A percentile compares a stretch with the other conserved stretches of the same genome.
Conservation (phyloP, 2,113 vertebrate species). For the Edolisoma coerulescens region DNA sequence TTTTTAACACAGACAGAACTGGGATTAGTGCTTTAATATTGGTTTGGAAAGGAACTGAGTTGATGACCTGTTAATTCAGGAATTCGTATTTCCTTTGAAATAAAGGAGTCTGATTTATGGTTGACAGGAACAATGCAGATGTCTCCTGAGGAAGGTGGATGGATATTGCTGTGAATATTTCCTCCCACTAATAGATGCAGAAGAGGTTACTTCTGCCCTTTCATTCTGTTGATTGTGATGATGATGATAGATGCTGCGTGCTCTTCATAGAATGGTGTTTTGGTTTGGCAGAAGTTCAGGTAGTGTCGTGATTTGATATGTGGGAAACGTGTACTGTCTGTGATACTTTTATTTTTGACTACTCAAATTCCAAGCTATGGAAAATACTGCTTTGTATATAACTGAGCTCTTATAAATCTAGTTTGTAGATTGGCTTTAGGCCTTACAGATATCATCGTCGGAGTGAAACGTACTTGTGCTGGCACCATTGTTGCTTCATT, state of each 20-base stretch:
- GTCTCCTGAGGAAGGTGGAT: not conserved
- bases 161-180: not conserved
- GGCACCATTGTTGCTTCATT: not conserved
- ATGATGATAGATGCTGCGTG: not conserved
- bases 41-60: not conserved
- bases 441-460: not conserved
- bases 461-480: not conserved
- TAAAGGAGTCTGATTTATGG: not conserved
- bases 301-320: not conserved
- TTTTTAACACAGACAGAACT: not conserved
- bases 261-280: not conserved
- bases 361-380: not conserved
- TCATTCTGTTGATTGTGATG: not conserved
- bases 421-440: not conserved
- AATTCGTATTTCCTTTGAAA: slow-evolving; percentile 4
- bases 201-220: not conserved
- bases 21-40: not conserved
- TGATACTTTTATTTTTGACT: not conserved
- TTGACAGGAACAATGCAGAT: not conserved
- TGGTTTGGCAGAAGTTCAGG: not conserved
- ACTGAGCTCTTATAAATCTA: not conserved
- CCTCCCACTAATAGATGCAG: not conserved
- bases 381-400: not conserved
- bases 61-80: not conserved
- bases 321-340: not conserved